Evolutionary conservation across 64 coral and sea anemone genomes (phyloP).

Genomic region (Montipora efflorescens): DNA sequence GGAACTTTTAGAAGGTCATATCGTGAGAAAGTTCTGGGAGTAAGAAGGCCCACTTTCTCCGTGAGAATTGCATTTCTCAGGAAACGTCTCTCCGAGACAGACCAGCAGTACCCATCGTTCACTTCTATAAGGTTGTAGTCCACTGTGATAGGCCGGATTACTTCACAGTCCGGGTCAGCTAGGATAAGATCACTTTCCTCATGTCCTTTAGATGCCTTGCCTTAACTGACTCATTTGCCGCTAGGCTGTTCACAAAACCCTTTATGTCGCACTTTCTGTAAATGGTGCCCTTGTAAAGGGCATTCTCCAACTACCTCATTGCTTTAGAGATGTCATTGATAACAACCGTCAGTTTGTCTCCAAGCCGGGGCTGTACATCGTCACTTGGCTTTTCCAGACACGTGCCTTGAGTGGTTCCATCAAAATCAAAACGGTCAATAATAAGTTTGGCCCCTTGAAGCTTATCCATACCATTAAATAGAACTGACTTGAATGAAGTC

Average conservation of each 20-base stretch:
- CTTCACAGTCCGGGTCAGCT: not conserved
- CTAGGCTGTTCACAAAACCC: not conserved
- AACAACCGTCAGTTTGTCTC: not conserved
- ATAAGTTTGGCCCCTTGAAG: not conserved
- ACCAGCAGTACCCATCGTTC: too few species aligned
- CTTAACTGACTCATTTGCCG: not conserved
- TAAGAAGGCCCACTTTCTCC: constrained; percentile 19
- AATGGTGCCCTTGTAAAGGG: not conserved
- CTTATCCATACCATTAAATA: not conserved
- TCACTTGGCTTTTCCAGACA: not conserved
- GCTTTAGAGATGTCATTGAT: not conserved
- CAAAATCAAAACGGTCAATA: not conserved
- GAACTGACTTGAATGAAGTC: too few species aligned
- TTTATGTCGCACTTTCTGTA: not conserved
- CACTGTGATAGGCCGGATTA: not conserved
- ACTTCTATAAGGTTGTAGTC: not conserved
- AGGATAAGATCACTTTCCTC: not conserved
- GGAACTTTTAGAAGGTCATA: constrained; percentile 7
- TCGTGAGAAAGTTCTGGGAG: constrained; percentile 15
- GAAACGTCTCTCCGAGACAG: too few species aligned
- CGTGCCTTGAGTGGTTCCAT: not conserved
- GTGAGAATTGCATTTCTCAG: not conserved
- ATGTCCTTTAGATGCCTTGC: not conserved
- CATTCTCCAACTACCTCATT: not conserved
- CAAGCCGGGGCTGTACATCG: not conserved